Evolutionary conservation across 2,113 vertebrate genomes (phyloP).

Genomic region (Prunella himalayana): DNA sequence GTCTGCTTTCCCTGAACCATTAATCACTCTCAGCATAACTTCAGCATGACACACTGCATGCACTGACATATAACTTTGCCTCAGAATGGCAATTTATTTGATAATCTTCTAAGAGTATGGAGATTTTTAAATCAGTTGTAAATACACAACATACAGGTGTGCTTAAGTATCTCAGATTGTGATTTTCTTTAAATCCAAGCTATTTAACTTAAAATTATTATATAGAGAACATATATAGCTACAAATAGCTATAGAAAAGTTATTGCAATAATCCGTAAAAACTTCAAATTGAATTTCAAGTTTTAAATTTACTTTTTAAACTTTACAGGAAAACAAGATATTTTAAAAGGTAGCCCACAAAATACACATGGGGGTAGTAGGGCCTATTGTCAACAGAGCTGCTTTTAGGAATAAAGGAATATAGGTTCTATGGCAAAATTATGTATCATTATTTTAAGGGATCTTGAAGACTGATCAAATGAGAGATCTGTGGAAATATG

Average conservation of each 20-base stretch:
- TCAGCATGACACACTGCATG: neutral
- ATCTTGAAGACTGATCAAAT: neutral
- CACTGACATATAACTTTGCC: neutral
- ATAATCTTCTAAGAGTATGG: neutral
- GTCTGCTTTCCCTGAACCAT: neutral
- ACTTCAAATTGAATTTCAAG: neutral
- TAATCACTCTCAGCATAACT: neutral
- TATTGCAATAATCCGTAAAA: neutral
- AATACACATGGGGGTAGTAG: neutral
- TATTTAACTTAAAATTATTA: neutral
- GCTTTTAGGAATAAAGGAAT: neutral
- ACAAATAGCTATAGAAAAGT: neutral
- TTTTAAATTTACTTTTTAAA: neutral
- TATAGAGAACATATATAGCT: neutral
- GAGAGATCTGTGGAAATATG: neutral
- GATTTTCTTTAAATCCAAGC: neutral
- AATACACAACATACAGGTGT: neutral
- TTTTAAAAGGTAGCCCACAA: neutral
- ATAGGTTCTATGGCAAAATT: neutral
- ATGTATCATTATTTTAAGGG: neutral
- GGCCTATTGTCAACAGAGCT: neutral
- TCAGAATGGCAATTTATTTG: neutral
- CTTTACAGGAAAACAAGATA: neutral
- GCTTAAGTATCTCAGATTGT: neutral
- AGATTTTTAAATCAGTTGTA: neutral